Evolutionary conservation across 2,113 vertebrate genomes (phyloP), one percentile per base, ranked within the genome.

Genomic region (Ploceus nigricollis): DNA sequence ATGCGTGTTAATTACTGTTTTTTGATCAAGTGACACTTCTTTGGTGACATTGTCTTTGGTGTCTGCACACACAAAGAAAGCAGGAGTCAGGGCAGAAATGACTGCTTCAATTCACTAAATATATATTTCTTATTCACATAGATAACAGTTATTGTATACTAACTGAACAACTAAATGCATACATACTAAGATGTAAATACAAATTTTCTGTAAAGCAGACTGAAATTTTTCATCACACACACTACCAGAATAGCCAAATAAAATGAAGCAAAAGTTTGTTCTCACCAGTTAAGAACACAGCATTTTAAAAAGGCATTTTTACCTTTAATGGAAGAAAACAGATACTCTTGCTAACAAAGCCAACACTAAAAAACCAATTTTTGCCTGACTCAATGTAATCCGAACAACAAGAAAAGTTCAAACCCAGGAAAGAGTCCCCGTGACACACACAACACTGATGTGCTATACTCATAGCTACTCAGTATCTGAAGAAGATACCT

Each of bases 91-190:
- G 97, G 97, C 93, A 98, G 94, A 97, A 97, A 91, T 72, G 54
- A 96, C 91, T 97, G 97, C 94, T 97, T 97, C 89, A 61, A 90
- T 97, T 98, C 86, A 97, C 50, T 97, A 98, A 98, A 98, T 92
- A 97, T 89, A 96, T 98, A 97, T 96, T 97, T 94, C 96, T 92
- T 97, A 95, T 92, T 90, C 88, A 94, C 70, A 82, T 60, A 14
- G 23, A 44, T 93, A 89, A 87, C 19, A 80, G 44, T 64, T 89
- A 73, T 13, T 11, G 56, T 68, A 81, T 40, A 91, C 15, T 82
- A 93, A 82, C 24, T 1, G 0, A 37, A 44, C 7, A 2, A 73
- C 10, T 87, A 83, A 69, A 86, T 22, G 28, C 15, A 65, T 22
- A 57, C 9, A 39, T 19, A 83, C 2, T 24, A n/a, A 66, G 8